A percentile compares a stretch with the other conserved stretches of the same genome.
phyloP scores from a whole-genome alignment of 2,113 vertebrate species.

The Lathamus discolor region DNA sequence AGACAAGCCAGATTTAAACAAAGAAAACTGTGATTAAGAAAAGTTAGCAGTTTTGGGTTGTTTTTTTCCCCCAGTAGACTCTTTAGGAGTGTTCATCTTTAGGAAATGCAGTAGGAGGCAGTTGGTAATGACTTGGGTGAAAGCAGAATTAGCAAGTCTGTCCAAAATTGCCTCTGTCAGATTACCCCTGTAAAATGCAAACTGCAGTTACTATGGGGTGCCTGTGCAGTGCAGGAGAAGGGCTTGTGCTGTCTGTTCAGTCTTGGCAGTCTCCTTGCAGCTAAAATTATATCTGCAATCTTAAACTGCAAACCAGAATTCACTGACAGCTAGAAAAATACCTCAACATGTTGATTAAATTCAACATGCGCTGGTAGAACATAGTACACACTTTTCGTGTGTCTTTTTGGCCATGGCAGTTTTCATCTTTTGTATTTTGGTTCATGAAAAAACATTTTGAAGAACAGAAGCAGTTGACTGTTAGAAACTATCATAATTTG shows the following conservation, averaged over 20 bases:
- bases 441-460: background rate
- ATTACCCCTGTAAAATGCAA: background rate
- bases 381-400: background rate
- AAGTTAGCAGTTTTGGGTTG: background rate
- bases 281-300: background rate
- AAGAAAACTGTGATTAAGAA: conserved; percentile 10
- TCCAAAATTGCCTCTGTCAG: background rate
- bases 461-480: background rate
- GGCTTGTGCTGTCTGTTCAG: background rate
- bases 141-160: conserved; percentile 9
- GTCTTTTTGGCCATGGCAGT: background rate
- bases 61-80: background rate
- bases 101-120: background rate
- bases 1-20: background rate
- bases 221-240: background rate
- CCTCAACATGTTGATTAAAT: background rate
- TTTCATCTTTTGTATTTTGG: background rate
- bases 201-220: background rate
- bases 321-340: background rate
- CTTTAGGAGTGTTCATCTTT: background rate
- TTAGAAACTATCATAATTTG: background rate
- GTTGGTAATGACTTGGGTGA: background rate
- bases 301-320: background rate
- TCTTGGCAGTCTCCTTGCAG: background rate
- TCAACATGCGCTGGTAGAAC: background rate